Percentiles rank a stretch among this genome's conserved stretches.
phyloP scores from a whole-genome alignment of 2,113 vertebrate species.

The Falcunculus frontatus region DNA sequence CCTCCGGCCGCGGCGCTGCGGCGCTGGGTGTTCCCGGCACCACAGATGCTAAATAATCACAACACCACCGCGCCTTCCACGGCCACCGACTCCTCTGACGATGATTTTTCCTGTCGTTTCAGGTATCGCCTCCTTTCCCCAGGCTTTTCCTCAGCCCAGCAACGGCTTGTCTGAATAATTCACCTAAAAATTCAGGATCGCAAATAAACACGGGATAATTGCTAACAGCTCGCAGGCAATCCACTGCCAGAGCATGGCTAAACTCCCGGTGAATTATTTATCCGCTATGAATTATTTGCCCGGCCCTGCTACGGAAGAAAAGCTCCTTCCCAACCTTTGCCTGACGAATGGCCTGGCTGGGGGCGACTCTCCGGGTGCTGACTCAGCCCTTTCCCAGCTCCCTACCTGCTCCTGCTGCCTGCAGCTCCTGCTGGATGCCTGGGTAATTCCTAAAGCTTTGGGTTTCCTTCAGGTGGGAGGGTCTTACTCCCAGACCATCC shows the following conservation, averaged over 20 bases:
- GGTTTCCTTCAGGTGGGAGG: not conserved
- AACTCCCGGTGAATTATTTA: slow-evolving; percentile 41
- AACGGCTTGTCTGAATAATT: not conserved
- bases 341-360: not conserved
- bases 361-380: not conserved
- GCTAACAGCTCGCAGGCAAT: not conserved
- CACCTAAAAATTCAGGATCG: not conserved
- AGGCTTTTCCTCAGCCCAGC: not conserved
- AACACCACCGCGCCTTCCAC: rapidly evolving
- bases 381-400: not conserved
- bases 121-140: not conserved
- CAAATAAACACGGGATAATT: not conserved
- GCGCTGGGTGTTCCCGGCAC: not conserved
- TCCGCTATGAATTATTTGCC: not conserved
- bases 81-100: rapidly evolving
- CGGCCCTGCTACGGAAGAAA: not conserved
- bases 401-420: not conserved
- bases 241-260: not conserved
- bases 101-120: not conserved
- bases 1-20: not conserved
- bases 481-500: not conserved
- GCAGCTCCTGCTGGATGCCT: not conserved
- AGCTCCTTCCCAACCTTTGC: slow-evolving; percentile 20
- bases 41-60: not conserved
- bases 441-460: not conserved